Percentiles rank a stretch among this genome's conserved stretches.
These are phyloP conservation scores for Gallinago solitaria DNA, from an alignment of 2,797 vertebrate species.

Conservation along the genomic window DNA sequence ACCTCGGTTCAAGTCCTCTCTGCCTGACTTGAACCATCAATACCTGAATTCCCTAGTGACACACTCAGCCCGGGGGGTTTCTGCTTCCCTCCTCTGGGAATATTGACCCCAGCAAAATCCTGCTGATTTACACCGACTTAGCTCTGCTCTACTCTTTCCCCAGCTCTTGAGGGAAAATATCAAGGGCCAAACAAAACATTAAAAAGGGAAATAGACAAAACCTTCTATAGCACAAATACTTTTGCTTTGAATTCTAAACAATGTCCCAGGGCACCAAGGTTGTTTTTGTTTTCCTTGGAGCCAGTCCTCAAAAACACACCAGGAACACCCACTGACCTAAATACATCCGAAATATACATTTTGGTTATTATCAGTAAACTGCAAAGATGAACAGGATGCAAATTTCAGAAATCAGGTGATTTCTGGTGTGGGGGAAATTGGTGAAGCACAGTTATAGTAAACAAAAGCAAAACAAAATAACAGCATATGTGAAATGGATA, in stretches of 20 bases:
- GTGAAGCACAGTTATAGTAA: neutral
- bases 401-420: neutral
- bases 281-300: neutral
- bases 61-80: neutral
- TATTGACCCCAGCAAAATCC: neutral
- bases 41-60: neutral
- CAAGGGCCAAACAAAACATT: neutral
- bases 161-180: neutral
- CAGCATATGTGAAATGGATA: neutral
- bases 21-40: neutral
- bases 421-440: neutral
- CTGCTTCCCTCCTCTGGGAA: neutral
- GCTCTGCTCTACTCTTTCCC: neutral
- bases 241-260: neutral
- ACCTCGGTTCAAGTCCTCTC: neutral
- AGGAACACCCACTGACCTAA: neutral
- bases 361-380: slow-evolving; percentile 11
- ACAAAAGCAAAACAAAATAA: neutral
- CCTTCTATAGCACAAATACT: neutral
- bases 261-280: neutral
- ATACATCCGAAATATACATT: neutral
- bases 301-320: neutral
- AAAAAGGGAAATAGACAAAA: neutral
- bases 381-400: neutral
- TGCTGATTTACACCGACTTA: neutral